These are phyloP conservation scores for Folsomia candida DNA, from an alignment of 2,888 invertebrate species.

Conservation along the genomic window DNA sequence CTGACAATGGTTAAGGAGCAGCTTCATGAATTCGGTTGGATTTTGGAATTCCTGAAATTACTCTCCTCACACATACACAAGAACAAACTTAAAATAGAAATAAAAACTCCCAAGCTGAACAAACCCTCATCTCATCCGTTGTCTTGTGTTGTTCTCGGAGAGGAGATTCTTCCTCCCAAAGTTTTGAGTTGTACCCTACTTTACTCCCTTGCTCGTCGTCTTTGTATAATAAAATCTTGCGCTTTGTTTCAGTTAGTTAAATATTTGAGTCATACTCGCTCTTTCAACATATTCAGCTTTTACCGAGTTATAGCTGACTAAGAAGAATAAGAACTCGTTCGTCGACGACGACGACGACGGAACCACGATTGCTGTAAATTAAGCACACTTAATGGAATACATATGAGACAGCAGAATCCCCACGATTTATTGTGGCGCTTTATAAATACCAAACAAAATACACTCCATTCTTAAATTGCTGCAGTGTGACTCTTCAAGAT, in stretches of 20 bases:
- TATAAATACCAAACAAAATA: slow-evolving; percentile 5
- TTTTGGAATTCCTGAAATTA: background rate
- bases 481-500: background rate
- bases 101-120: background rate
- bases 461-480: background rate
- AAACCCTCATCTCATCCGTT: background rate
- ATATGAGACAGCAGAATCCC: slow-evolving; percentile 31
- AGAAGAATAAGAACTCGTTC: too few relatives aligned
- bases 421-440: slow-evolving; percentile 32
- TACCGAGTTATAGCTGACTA: too few relatives aligned
- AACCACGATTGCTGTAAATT: slow-evolving; percentile 27
- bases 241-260: background rate
- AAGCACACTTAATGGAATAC: slow-evolving; percentile 39
- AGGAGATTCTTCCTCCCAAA: background rate
- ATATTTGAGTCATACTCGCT: background rate
- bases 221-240: background rate
- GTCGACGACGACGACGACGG: background rate
- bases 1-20: background rate
- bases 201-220: background rate
- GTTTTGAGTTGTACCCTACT: background rate
- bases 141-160: background rate
- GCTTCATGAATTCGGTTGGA: background rate
- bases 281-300: background rate
- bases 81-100: background rate
- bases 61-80: background rate